phyloP scores from a whole-genome alignment of 2,113 vertebrate species.

The Sakesphorus luctuosus region DNA sequence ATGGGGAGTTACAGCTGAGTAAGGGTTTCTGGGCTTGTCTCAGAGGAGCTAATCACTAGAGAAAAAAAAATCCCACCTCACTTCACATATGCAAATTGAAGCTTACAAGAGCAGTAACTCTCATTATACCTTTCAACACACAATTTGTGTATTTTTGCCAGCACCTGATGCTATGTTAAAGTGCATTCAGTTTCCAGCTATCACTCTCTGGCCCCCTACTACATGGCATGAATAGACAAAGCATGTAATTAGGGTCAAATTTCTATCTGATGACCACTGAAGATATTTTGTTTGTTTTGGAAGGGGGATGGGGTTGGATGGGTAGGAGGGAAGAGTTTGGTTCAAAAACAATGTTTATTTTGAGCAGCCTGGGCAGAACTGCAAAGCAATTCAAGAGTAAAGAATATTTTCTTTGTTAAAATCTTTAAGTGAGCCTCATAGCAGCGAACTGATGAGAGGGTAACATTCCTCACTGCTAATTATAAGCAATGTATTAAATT shows the following conservation, averaged over 20 bases:
- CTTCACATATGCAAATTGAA: slow-evolving; percentile 18
- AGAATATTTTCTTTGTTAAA: slow-evolving; percentile 69
- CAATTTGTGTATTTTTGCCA: slow-evolving; percentile 6
- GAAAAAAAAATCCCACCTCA: slow-evolving; percentile 5
- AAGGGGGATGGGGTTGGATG: too few relatives aligned
- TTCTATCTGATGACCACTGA: slow-evolving; percentile 44
- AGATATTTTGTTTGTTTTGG: slow-evolving; percentile 51
- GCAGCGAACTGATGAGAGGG: slow-evolving; percentile 59
- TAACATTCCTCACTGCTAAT: slow-evolving; percentile 58
- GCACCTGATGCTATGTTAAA: slow-evolving; percentile 31
- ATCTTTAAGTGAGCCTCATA: slow-evolving; percentile 34
- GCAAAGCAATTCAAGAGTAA: slow-evolving; percentile 32
- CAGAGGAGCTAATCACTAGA: not conserved
- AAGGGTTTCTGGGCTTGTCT: not conserved
- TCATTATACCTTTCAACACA: slow-evolving; percentile 16
- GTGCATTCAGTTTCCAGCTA: slow-evolving; percentile 13
- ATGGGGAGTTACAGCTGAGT: slow-evolving; percentile 19
- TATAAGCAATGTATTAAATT: slow-evolving; percentile 67
- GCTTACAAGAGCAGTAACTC: not conserved
- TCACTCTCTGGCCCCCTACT: not conserved
- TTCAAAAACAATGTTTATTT: slow-evolving; percentile 63
- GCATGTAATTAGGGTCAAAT: slow-evolving; percentile 38
- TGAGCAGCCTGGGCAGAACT: slow-evolving; percentile 18
- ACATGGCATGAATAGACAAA: slow-evolving; percentile 26
- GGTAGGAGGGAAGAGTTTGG: not conserved